Evolutionary conservation across 2,888 invertebrate species (phyloP).

Genomic region (Pilophorus perplexus): DNA sequence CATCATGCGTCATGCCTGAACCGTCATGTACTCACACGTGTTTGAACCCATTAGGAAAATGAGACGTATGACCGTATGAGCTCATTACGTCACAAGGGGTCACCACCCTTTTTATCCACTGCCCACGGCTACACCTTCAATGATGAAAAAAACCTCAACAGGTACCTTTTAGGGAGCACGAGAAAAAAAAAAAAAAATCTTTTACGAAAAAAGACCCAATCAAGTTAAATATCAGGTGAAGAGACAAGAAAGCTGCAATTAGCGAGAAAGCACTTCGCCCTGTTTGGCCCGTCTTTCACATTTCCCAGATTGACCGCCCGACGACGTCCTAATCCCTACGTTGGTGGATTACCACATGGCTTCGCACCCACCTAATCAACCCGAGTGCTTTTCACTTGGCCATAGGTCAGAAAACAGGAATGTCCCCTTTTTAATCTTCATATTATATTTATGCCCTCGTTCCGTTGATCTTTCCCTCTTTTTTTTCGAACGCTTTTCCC

Average conservation of each 20-base stretch:
- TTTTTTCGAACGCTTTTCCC: not conserved
- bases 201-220: conserved; percentile 14
- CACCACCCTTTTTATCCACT: too few relatives aligned
- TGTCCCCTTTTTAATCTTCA: conserved; percentile 25
- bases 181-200: not conserved
- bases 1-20: too few relatives aligned
- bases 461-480: not conserved
- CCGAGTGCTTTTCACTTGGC: conserved; percentile 30
- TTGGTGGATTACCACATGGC: conserved; percentile 23
- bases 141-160: conserved; percentile 2
- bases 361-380: conserved; percentile 35
- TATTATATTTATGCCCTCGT: conserved; percentile 27
- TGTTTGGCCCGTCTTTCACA: conserved; percentile 28
- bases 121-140: conserved; percentile 22
- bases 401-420: conserved; percentile 11
- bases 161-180: too few relatives aligned
- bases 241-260: conserved; percentile 20
- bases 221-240: conserved; percentile 33
- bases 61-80: too few relatives aligned
- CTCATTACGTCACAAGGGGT: too few relatives aligned
- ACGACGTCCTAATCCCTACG: conserved; percentile 30
- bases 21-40: too few relatives aligned
- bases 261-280: conserved; percentile 35
- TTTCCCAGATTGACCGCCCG: conserved; percentile 40
- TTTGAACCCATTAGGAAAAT: too few relatives aligned